A percentile compares a stretch with the other conserved stretches of the same genome.
phyloP scores from a whole-genome alignment of 1,140 invertebrate genomes.

The Sinella curviseta region DNA sequence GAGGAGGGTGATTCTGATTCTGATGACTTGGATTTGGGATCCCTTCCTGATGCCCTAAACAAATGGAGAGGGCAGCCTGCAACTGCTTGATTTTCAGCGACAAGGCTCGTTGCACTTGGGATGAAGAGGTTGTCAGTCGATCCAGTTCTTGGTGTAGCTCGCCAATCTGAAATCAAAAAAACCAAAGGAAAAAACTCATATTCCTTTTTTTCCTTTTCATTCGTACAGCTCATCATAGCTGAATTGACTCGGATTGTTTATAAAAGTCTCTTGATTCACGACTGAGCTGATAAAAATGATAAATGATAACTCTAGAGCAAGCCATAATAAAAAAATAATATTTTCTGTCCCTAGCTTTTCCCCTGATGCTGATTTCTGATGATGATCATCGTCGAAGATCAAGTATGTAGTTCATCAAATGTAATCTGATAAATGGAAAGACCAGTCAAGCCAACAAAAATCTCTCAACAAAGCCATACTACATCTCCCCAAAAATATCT shows the following conservation, averaged over 20 bases:
- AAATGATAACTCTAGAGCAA: not conserved
- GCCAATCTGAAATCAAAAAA: constrained; percentile 21
- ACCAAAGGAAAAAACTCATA: not conserved
- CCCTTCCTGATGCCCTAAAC: no score
- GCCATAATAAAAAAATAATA: not conserved
- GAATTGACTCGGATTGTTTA: not conserved
- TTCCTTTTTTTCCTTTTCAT: not conserved
- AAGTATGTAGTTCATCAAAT: no score
- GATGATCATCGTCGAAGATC: no score
- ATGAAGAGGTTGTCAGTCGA: constrained; percentile 24
- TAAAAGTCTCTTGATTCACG: not conserved
- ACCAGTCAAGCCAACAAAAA: no score
- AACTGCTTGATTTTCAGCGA: constrained; percentile 37
- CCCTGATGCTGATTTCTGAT: no score
- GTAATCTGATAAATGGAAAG: no score
- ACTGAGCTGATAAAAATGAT: not conserved
- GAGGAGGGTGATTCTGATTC: no score
- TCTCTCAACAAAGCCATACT: no score
- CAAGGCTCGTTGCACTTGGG: constrained; percentile 35
- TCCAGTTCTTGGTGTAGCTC: constrained; percentile 35
- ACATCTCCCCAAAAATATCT: no score
- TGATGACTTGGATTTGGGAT: no score
- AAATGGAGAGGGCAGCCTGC: constrained; percentile 32
- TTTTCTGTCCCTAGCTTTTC: not conserved
- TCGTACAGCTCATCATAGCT: not conserved